phyloP scores from a whole-genome alignment of 2,888 invertebrate genomes.

The Limnephilus auricula region DNA sequence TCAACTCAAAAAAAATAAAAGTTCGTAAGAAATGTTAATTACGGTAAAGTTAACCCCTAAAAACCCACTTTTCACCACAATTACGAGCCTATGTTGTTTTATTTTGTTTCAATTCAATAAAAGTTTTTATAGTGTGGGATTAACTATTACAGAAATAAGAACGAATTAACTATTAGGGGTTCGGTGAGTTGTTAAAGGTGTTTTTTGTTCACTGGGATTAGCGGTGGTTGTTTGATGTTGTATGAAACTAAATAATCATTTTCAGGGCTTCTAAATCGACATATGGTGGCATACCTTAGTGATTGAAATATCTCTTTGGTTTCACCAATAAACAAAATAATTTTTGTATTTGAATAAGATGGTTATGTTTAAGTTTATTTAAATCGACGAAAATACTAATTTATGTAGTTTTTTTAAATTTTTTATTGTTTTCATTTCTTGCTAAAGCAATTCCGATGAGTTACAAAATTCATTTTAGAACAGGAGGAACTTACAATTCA shows the following conservation, averaged over 20 bases:
- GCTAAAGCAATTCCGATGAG: too few relatives aligned
- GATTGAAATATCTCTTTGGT: neutral
- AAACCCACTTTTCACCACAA: neutral
- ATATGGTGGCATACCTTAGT: neutral
- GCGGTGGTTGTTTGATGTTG: neutral
- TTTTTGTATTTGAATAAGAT: too few relatives aligned
- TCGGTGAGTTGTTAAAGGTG: conserved; percentile 10
- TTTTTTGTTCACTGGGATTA: conserved; percentile 8
- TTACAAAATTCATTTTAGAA: too few relatives aligned
- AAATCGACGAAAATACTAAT: too few relatives aligned
- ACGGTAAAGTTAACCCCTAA: neutral
- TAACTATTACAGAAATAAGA: neutral
- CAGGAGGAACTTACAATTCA: too few relatives aligned
- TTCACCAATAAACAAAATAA: too few relatives aligned
- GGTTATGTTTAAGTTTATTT: too few relatives aligned
- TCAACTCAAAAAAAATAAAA: too few relatives aligned
- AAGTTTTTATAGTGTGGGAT: neutral
- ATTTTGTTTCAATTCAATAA: neutral
- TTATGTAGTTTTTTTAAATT: too few relatives aligned
- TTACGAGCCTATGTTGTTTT: neutral
- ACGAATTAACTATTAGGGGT: neutral
- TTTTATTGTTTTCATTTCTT: too few relatives aligned
- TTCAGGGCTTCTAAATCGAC: neutral
- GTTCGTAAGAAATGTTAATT: neutral
- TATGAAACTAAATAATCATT: neutral